A percentile compares a stretch with the other conserved stretches of the same genome.
Conservation (phyloP, 1,140 invertebrate species). For the Polyergus mexicanus region DNA sequence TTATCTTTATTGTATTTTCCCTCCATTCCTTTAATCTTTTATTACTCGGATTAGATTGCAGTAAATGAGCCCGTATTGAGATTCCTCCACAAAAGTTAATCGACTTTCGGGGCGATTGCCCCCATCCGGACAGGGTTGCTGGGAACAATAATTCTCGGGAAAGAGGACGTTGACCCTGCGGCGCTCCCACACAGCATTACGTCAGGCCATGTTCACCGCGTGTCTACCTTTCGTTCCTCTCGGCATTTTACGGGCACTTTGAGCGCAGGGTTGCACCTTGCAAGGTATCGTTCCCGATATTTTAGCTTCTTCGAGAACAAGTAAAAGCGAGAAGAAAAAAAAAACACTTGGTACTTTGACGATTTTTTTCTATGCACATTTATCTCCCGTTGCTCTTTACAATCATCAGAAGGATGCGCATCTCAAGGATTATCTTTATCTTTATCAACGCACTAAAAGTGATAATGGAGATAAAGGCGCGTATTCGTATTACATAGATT, state of each 20-base stretch:
- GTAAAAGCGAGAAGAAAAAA: not conserved
- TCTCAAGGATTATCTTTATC: no score
- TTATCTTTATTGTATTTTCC: not conserved
- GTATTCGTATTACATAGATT: no score
- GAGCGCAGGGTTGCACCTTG: constrained; percentile 61
- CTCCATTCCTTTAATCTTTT: not conserved
- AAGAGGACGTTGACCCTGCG: constrained; percentile 78
- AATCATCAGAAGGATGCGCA: no score
- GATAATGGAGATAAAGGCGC: no score
- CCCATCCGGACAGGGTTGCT: constrained; percentile 73
- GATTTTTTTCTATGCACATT: not conserved
- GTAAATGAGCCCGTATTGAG: constrained; percentile 4
- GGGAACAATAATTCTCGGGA: constrained; percentile 76
- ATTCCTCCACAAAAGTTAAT: constrained; percentile 11
- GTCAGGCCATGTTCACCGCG: constrained; percentile 74
- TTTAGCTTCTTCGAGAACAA: constrained; percentile 11
- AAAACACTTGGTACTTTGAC: constrained; percentile 15
- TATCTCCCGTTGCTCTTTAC: not conserved
- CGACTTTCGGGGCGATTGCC: constrained; percentile 49
- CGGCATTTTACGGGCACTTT: constrained; percentile 56
- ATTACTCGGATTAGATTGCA: not conserved
- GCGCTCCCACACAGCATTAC: constrained; percentile 81
- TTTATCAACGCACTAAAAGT: no score
- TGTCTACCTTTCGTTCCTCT: constrained; percentile 59
- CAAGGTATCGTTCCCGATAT: constrained; percentile 8